A percentile compares a stretch with the other conserved stretches of the same genome.
Evolutionary conservation across 2,888 invertebrate species (phyloP).

Genomic region (Oxyteleia sp.): DNA sequence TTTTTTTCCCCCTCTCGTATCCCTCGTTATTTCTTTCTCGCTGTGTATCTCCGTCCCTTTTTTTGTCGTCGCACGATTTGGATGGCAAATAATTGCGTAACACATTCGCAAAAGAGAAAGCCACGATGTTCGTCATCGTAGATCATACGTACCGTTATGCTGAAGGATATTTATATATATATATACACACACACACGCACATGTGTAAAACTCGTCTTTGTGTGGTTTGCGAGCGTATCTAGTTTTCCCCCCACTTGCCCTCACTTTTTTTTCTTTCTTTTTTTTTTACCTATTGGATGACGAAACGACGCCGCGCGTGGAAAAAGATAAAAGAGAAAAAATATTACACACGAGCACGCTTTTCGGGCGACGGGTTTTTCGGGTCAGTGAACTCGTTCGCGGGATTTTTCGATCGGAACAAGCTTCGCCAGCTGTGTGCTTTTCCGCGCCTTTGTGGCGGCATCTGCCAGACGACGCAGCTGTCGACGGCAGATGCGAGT

Average conservation of each 20-base stretch:
- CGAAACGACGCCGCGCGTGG: background rate
- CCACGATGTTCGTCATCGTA: conserved; percentile 50
- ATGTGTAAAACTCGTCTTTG: too few species aligned
- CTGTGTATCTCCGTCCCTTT: conserved; percentile 24
- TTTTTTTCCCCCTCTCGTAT: conserved; percentile 9
- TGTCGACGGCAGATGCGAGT: conserved; percentile 80
- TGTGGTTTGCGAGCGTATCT: too few species aligned
- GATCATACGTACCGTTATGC: conserved; percentile 62
- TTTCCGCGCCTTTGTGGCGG: conserved; percentile 75
- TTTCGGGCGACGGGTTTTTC: conserved; percentile 47
- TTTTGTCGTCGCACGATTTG: conserved; percentile 27
- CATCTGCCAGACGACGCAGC: conserved; percentile 83
- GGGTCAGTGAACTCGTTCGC: conserved; percentile 38
- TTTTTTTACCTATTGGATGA: background rate
- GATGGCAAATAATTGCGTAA: conserved; percentile 69
- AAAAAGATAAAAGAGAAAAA: background rate
- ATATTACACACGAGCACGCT: background rate
- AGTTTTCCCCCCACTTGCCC: too few species aligned
- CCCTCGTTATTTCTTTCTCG: conserved; percentile 8
- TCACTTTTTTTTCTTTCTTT: background rate
- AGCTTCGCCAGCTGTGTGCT: conserved; percentile 73
- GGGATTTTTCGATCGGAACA: conserved; percentile 24
- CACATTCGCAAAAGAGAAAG: conserved; percentile 68
- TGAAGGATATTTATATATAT: too few species aligned
- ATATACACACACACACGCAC: too few species aligned